Base-by-base conservation (phyloP, 2,888 invertebrate genomes). In the Sesia apiformis region DNA sequence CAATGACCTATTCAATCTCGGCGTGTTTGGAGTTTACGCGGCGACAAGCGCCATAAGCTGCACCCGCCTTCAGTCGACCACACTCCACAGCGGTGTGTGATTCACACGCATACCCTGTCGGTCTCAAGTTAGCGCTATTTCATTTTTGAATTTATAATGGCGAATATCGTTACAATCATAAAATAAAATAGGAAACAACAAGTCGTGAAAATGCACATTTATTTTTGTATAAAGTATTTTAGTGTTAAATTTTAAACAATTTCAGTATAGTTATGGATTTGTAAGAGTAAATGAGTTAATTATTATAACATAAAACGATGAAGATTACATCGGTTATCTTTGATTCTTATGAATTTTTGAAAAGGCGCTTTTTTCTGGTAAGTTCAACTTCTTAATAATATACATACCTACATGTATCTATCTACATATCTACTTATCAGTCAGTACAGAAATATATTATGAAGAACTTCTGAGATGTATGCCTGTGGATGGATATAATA, bases 351-450 rank as follows among this genome's bases (percentile, higher is more conserved):
- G 76, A 75, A 57, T 72, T 68, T 72, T 56, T 79, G 42, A 78
- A 66, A 55, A 67, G 70, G 60, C 81, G 81, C 54, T 64, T 76
- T 64, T 80, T 78, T 76, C 70, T 81, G 82, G 85, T 85, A 69
- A 82, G 85, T 71, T 23, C 2, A 23, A 23, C 23, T 23, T 23
- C 23, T 23, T 23, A 23, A 23, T 23, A 23, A 23, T 23, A 23
- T 23, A 23, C 23, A n/a, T n/a, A n/a, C n/a, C n/a, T n/a, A n/a
- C n/a, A 23, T 23, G 23, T 23, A 23, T 23, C 2, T 23, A 23
- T 23, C 23, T 23, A 23, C 23, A 23, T 2, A 23, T 2, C 23
- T 23, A 23, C 23, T 2, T 23, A 23, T 23, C n/a, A n/a, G n/a
- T n/a, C n/a, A n/a, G n/a, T n/a, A n/a, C n/a, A n/a, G n/a, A n/a